Base-by-base conservation (phyloP, 2,797 vertebrate genomes). In the Pseudotriccus pelzelni region DNA sequence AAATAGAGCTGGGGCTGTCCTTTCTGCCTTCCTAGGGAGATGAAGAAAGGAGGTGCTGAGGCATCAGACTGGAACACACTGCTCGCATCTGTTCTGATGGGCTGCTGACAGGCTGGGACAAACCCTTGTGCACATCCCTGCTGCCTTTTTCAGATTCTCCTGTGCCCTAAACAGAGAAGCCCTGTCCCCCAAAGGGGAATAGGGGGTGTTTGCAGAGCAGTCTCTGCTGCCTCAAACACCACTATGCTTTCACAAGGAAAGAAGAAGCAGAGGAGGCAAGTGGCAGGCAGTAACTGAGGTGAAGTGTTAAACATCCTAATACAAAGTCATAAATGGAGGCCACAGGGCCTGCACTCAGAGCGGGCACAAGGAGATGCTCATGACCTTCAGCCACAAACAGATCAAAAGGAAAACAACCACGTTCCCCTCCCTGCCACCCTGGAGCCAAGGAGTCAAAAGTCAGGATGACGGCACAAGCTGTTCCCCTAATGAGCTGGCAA, bases 1-100 rank as follows among this genome's bases (percentile, higher is more conserved):
- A 92, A 96, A 95, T 56, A 88, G 80, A 94, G 81, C 52, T 76
- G 59, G 80, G 37, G 70, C 82, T 82, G 90, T 82, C 91, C 86
- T 14, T 82, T 34, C 80, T 84, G 66, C 59, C 41, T 93, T 74
- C 86, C 56, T 34, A 28, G 84, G 22, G 52, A 93, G 77, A 95
- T 21, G 70, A 84, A 90, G 74, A 55, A 90, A 82, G 25, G 52
- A 96, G 84, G 49, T 70, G 74, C 81, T 1, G 24, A 88, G 80
- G 83, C 77, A 94, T 25, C 62, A 86, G 90, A 69, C 67, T 68
- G 85, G 66, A 84, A 84, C 39, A 47, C 4, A 0, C 82, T n/a
- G 79, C 55, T 88, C 0, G 2, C 63, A n/a, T 79, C 84, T 89
- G 70, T 76, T 89, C 58, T 83, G 85, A 90, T 6, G 73, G 72